Evolutionary conservation across 2,797 vertebrate genomes (phyloP), one percentile per base, ranked within the genome.

Genomic region (Capromys pilorides): DNA sequence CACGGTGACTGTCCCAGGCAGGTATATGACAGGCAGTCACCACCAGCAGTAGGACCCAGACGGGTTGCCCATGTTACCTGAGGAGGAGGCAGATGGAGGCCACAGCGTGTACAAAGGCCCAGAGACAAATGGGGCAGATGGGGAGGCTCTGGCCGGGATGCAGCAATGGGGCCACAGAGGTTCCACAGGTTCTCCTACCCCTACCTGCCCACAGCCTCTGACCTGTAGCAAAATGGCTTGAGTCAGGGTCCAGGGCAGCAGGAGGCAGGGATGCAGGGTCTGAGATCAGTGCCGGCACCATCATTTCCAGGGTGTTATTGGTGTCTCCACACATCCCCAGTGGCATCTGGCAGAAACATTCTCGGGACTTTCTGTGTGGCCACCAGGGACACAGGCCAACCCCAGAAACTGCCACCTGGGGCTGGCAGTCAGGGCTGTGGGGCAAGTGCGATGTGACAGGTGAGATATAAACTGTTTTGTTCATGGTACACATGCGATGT

Each of bases 401-500:
- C 59, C 49, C 91, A n/a, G 64, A 3, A 36, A 66, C 64, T 6
- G 51, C 21, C 10, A 45, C 41, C 33, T n/a, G n/a, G n/a, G n/a
- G n/a, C n/a, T n/a, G n/a, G n/a, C 19, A 7, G 5, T 67, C 18
- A 5, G 33, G 36, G 7, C 13, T 13, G 33, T 0, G 11, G 13
- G 13, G 10, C n/a, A 71, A 79, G 33, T 28, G 64, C 26, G 51
- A 45, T 28, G 59, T 45, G 33, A 41, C 22, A 5, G 2, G 22
- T 0, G 5, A 28, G 39, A 75, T 28, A 75, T 6, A 75, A 45
- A 45, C 28, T 28, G 71, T 26, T 75, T 41, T 75, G 71, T 28
- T 28, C 39, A 3, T 28, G 71, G 39, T 13, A 45, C 3, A 0
- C 73, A 4, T 0, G 2, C 16, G 51, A 21, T 1, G 18, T 12